Evolutionary conservation across 64 coral and sea anemone species (phyloP).

Genomic region (Platygyra sinensis): DNA sequence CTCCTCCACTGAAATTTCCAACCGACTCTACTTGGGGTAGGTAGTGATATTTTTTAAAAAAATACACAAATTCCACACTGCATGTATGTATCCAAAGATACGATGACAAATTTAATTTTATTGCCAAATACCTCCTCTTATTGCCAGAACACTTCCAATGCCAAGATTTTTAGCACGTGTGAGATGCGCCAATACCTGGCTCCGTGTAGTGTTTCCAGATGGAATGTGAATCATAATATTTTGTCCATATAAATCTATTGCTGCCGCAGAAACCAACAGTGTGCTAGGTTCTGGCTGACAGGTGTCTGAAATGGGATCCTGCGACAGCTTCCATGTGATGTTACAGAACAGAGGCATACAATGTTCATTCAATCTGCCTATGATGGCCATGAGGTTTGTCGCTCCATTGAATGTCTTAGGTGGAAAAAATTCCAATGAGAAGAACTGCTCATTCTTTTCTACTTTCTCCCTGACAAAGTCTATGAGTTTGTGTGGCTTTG

Average conservation of each 20-base stretch:
- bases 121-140: conserved; percentile 71
- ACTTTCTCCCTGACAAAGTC: conserved; percentile 65
- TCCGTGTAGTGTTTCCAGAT: conserved; percentile 64
- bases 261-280: conserved; percentile 78
- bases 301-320: conserved; percentile 49
- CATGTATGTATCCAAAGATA: too few species aligned
- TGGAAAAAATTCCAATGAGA: conserved; percentile 94
- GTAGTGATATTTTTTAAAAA: too few species aligned
- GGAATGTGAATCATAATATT: conserved; percentile 94
- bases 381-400: conserved; percentile 82
- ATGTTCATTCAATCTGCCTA: conserved; percentile 71
- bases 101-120: too few species aligned
- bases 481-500: background rate
- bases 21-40: too few species aligned
- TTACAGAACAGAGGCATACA: conserved; percentile 86
- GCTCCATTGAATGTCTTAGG: conserved; percentile 95
- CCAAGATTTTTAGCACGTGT: conserved; percentile 81
- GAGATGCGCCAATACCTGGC: conserved; percentile 74
- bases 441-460: conserved; percentile 76
- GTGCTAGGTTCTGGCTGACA: conserved; percentile 75
- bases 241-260: conserved; percentile 73
- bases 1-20: too few species aligned
- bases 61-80: too few species aligned
- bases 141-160: conserved; percentile 77
- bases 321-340: conserved; percentile 82